Conservation (phyloP, 2,797 vertebrate genomes). For the Nothura maculosa region DNA sequence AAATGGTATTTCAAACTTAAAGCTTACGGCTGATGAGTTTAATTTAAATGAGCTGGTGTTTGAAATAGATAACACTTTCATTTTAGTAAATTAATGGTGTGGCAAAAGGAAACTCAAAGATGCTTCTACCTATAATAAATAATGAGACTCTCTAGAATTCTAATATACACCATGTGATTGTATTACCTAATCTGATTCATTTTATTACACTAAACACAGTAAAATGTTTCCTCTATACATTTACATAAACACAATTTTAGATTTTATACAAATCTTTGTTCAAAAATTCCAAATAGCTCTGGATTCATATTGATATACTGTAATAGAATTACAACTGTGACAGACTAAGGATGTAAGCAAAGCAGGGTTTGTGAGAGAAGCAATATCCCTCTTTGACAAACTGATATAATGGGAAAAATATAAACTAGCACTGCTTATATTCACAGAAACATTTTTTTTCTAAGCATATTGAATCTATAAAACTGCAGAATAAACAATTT, state of each 20-base stretch:
- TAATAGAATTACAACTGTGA: not conserved
- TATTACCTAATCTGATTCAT: conserved; percentile 56
- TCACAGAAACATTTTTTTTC: not conserved
- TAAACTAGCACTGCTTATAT: not conserved
- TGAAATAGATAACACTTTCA: conserved; percentile 78
- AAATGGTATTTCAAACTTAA: conserved; percentile 71
- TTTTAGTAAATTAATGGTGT: conserved; percentile 73
- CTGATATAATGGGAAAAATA: not conserved
- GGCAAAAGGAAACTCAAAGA: conserved; percentile 62
- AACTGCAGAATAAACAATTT: not conserved
- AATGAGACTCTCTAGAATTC: conserved; percentile 26
- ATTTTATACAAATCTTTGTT: conserved; percentile 52
- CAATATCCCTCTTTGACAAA: not conserved
- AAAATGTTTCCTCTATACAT: conserved; percentile 41
- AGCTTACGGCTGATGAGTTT: conserved; percentile 68
- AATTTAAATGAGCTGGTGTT: conserved; percentile 80
- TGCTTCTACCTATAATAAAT: conserved; percentile 56
- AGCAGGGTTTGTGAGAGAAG: not conserved
- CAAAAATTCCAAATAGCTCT: conserved; percentile 28
- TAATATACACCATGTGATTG: conserved; percentile 55
- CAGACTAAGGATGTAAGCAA: not conserved
- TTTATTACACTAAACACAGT: conserved; percentile 18
- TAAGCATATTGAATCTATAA: not conserved
- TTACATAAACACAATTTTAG: conserved; percentile 61
- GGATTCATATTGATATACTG: not conserved